phyloP scores from a whole-genome alignment of 1,140 invertebrate genomes.

The Paraescarpia echinospica region DNA sequence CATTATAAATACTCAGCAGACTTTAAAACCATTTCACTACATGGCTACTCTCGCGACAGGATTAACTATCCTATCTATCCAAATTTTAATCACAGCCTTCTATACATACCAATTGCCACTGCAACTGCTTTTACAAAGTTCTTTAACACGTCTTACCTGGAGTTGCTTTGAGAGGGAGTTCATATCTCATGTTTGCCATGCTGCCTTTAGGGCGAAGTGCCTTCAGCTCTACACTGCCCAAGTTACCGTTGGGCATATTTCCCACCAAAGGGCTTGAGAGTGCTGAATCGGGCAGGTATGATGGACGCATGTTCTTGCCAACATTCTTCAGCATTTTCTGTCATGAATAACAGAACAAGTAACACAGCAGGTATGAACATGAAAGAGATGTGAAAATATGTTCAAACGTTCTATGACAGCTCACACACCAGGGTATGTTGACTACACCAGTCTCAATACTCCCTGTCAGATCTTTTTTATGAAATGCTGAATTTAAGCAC shows the following conservation, averaged over 20 bases:
- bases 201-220: constrained; percentile 15
- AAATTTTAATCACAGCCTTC: background rate
- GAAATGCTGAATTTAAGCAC: too few species aligned
- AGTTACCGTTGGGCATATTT: constrained; percentile 5
- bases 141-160: constrained; percentile 13
- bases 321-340: constrained; percentile 40
- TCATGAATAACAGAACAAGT: constrained; percentile 10
- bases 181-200: constrained; percentile 25
- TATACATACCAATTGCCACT: background rate
- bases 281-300: constrained; percentile 30
- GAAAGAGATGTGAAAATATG: background rate
- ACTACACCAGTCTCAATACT: background rate
- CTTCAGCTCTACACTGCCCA: constrained; percentile 15
- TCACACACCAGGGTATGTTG: too few species aligned
- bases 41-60: too few species aligned
- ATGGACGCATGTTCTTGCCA: constrained; percentile 32
- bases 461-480: too few species aligned
- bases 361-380: background rate
- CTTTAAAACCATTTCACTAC: background rate
- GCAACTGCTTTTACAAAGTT: background rate
- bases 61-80: too few species aligned
- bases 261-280: constrained; percentile 30
- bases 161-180: constrained; percentile 31
- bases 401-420: too few species aligned
- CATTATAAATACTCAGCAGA: background rate